Conservation (phyloP, 2,888 invertebrate genomes). For the Polymixis flavicincta region DNA sequence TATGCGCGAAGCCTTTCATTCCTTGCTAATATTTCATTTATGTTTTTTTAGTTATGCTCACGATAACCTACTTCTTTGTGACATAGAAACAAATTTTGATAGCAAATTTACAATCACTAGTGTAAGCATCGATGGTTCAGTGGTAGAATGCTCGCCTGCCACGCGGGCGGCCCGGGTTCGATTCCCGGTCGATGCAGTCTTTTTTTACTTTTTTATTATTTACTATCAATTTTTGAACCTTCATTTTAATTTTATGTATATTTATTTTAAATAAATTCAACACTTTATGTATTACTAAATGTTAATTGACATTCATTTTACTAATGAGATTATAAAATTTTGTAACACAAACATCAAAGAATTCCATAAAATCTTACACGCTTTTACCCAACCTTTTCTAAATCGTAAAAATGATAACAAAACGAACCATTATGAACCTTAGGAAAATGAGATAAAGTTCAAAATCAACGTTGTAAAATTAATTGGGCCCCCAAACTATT, state of each 20-base stretch:
- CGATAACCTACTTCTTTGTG: too few species aligned
- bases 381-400: slow-evolving; percentile 17
- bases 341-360: slow-evolving; percentile 38
- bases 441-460: accelerated
- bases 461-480: not conserved
- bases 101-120: accelerated
- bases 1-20: not conserved
- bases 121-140: slow-evolving; percentile 89
- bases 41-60: too few species aligned
- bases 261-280: not conserved
- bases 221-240: not conserved
- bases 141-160: slow-evolving; percentile 91
- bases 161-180: slow-evolving; percentile 88
- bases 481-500: not conserved
- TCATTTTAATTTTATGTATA: not conserved
- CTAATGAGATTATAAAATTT: slow-evolving; percentile 34
- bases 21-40: not conserved
- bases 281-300: slow-evolving; percentile 10
- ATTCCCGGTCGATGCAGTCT: slow-evolving; percentile 85
- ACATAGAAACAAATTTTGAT: not conserved
- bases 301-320: slow-evolving; percentile 23
- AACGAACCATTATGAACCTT: slow-evolving; percentile 19
- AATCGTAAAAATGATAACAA: slow-evolving; percentile 26
- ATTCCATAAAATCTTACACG: slow-evolving; percentile 29
- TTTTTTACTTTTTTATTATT: slow-evolving; percentile 40